phyloP scores from a whole-genome alignment of 2,113 vertebrate genomes.

The Zapornia atra region DNA sequence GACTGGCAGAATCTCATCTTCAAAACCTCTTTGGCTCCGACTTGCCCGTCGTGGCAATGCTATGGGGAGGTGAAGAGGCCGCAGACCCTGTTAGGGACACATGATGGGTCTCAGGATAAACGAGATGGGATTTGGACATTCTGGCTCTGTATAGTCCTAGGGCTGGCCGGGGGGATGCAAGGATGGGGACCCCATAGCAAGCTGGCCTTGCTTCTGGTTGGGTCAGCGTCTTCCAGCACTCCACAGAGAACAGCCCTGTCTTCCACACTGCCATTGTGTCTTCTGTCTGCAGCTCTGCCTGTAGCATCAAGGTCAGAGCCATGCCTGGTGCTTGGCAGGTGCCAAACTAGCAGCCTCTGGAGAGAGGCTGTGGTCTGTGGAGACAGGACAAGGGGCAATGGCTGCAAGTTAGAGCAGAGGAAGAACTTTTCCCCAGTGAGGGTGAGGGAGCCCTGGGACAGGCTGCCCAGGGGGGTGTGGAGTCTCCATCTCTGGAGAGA shows the following conservation, averaged over 20 bases:
- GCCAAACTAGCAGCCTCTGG: neutral
- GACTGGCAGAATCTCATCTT: neutral
- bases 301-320: neutral
- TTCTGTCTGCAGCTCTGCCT: neutral
- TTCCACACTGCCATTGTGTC: accelerated
- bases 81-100: neutral
- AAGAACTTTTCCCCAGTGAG: too few species aligned
- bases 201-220: neutral
- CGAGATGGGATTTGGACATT: neutral
- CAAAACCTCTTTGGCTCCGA: neutral
- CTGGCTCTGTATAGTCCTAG: neutral
- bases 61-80: neutral
- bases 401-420: too few species aligned
- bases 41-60: neutral
- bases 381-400: too few species aligned
- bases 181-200: neutral
- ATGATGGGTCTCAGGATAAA: neutral
- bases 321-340: neutral
- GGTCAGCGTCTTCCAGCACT: neutral
- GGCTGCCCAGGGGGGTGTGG: too few species aligned
- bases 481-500: too few species aligned
- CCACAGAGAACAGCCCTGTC: accelerated
- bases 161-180: neutral
- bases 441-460: too few species aligned
- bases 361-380: too few species aligned